Percentiles rank a stretch among this genome's conserved stretches.
These are phyloP conservation scores for Babylonia areolata DNA, from an alignment of 1,140 invertebrate genomes.

Conservation along the genomic window DNA sequence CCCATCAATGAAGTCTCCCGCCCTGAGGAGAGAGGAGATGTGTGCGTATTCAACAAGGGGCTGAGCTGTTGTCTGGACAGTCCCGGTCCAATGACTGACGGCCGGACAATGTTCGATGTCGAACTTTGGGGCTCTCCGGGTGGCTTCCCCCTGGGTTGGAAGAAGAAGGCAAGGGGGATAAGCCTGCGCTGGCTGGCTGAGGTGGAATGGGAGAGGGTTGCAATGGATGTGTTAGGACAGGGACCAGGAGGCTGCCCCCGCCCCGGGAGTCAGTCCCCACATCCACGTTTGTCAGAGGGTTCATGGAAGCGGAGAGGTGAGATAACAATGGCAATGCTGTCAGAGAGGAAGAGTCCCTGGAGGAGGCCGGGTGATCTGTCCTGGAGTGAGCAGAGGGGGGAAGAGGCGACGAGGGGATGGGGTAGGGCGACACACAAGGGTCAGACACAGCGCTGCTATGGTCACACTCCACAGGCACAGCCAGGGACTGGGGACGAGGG, in stretches of 20 bases:
- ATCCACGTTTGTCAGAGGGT: slow-evolving; percentile 15
- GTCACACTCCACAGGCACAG: slow-evolving; percentile 28
- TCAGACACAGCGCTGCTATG: neutral
- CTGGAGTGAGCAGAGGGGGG: slow-evolving; percentile 32
- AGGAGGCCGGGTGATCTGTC: slow-evolving; percentile 31
- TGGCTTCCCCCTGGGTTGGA: neutral
- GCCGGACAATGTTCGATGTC: slow-evolving; percentile 37
- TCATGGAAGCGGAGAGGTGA: slow-evolving; percentile 28
- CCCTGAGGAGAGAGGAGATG: neutral
- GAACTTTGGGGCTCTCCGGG: slow-evolving; percentile 18
- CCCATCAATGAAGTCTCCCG: neutral
- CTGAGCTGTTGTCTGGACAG: slow-evolving; percentile 13
- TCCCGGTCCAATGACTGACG: slow-evolving; percentile 24
- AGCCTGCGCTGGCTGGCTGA: neutral
- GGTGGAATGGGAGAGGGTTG: slow-evolving; percentile 34
- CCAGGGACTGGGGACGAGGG: slow-evolving; percentile 19
- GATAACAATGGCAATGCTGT: slow-evolving; percentile 29
- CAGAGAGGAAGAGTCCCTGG: slow-evolving; percentile 21
- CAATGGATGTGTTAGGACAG: slow-evolving; percentile 23
- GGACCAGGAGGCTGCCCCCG: neutral
- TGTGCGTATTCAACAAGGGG: slow-evolving; percentile 35
- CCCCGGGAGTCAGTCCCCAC: neutral
- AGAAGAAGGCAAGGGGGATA: slow-evolving; percentile 10
- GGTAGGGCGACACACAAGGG: neutral
- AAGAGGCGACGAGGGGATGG: neutral